phyloP scores from a whole-genome alignment of 2,113 vertebrate species.

The Macheiramphus alcinus region DNA sequence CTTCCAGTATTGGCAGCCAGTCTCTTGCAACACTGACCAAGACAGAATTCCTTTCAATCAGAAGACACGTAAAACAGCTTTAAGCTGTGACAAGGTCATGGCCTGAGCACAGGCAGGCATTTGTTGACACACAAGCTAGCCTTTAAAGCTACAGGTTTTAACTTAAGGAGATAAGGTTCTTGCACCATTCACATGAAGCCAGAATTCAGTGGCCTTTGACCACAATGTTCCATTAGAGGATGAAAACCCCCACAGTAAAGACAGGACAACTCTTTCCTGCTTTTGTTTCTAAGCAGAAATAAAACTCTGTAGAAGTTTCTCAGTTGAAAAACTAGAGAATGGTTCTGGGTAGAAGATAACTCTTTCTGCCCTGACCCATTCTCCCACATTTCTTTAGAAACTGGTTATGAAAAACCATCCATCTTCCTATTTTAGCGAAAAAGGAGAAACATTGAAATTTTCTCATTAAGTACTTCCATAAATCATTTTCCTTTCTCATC shows the following conservation, averaged over 20 bases:
- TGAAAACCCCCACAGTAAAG: neutral
- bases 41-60: neutral
- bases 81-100: neutral
- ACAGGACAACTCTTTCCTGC: neutral
- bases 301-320: neutral
- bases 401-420: neutral
- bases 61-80: neutral
- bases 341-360: neutral
- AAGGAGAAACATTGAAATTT: neutral
- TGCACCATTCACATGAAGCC: neutral
- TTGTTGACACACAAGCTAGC: neutral
- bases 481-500: neutral
- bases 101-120: neutral
- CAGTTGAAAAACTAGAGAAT: neutral
- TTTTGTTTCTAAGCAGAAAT: neutral
- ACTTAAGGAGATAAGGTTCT: slow-evolving; percentile 3
- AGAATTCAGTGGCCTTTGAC: neutral
- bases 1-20: neutral
- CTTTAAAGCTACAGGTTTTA: slow-evolving; percentile 11
- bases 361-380: neutral
- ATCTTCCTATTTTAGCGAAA: neutral
- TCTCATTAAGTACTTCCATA: neutral
- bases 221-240: neutral
- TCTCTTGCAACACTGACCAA: neutral
- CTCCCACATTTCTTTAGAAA: neutral